These are phyloP conservation scores for Sinocyclocheilus anshuiensis DNA, from an alignment of 2,113 vertebrate genomes.

Conservation along the genomic window DNA sequence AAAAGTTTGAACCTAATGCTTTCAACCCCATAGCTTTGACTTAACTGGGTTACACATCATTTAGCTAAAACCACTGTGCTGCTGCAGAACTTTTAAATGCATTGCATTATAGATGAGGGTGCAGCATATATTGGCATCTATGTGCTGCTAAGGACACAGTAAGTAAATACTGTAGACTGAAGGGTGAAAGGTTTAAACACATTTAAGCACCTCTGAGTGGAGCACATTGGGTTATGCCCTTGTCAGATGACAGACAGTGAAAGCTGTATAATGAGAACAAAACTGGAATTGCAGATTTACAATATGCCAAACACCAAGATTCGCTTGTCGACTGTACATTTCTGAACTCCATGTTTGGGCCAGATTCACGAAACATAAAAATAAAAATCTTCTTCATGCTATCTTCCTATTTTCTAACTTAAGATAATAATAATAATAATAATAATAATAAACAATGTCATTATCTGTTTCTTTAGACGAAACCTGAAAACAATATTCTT, in stretches of 20 bases:
- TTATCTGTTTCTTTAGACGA: too few species aligned
- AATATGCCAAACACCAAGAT: not conserved
- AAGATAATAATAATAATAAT: too few species aligned
- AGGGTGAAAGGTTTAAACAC: not conserved
- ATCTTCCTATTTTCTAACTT: too few species aligned
- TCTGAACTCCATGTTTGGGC: not conserved
- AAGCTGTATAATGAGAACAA: conserved; percentile 28
- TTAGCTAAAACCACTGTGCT: not conserved
- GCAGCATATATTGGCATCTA: not conserved
- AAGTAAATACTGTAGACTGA: not conserved
- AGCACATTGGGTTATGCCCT: conserved; percentile 27
- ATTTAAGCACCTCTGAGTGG: conserved; percentile 2
- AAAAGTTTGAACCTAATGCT: not conserved
- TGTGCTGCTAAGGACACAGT: not conserved
- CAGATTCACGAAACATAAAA: not conserved
- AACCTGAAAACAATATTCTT: not conserved
- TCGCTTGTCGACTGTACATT: not conserved
- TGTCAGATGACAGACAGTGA: conserved; percentile 13
- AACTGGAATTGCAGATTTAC: conserved; percentile 29
- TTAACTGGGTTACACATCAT: conserved; percentile 8
- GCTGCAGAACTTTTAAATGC: not conserved
- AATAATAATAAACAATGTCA: too few species aligned
- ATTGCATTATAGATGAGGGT: conserved; percentile 4
- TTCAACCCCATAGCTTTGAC: not conserved
- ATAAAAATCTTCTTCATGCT: not conserved